Base-by-base conservation (phyloP, 2,113 vertebrate species). In the Rattus rattus region DNA sequence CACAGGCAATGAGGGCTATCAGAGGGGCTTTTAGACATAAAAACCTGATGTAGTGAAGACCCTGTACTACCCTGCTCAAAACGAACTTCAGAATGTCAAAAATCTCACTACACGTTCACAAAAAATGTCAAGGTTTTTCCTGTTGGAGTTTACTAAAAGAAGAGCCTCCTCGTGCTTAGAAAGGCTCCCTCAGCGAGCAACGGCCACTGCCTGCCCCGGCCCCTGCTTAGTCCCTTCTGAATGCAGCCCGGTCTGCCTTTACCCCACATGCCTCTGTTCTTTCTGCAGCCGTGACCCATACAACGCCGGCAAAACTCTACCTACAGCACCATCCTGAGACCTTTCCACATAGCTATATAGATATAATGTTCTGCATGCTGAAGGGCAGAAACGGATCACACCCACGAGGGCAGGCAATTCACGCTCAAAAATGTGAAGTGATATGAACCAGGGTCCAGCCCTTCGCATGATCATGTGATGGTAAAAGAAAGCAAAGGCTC, bases 241-340 rank as follows among this genome's bases (percentile, higher is more conserved):
- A 95, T 4, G 39, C 47, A 95, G 72, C 56, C 90, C 56, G 1
- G 79, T 92, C 80, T 4, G 81, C 93, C 96, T 98, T 96, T 96
- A 97, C 39, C 39, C 92, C 80, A 97, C 73, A 96, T 65, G 80
- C 36, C 91, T 98, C 98, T 98, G 97, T 96, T 98, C 96, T 98
- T 97, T 98, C 80, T 88, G 86, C 59, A 95, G 97, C 86, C 86
- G 69, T 90, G 75, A 47, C 97, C 92, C 80, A 89, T 28, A 26
- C n/a, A 96, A 72, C 61, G 95, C 95, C 97, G 94, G 22, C 88
- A 97, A 95, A 97, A 94, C 20, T 75, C 67, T 92, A 94, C 77
- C 65, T 94, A 91, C 67, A 97, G 94, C 97, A 56, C 96, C 95
- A 97, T 88, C 97, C 94, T 97, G 92, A 77, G 36, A 96, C 47